Evolutionary conservation across 2,888 invertebrate genomes (phyloP).

Genomic region (Leptarthrus brevirostris): DNA sequence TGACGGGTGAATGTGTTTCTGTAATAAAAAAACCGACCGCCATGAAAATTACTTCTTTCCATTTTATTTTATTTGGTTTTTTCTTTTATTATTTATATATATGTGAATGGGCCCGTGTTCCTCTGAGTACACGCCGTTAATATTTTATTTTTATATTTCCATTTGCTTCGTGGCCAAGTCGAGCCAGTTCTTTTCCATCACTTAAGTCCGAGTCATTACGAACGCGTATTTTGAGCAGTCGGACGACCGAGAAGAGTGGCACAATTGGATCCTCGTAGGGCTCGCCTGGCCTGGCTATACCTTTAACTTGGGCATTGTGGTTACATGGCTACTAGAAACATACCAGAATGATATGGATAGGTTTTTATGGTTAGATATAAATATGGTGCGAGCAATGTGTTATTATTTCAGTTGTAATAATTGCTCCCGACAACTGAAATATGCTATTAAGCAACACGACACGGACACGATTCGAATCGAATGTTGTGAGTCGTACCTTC

Average conservation of each 20-base stretch:
- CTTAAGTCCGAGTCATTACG: slow-evolving; percentile 44
- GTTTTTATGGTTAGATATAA: slow-evolving; percentile 9
- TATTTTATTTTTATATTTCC: slow-evolving; percentile 47
- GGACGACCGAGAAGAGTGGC: slow-evolving; percentile 13
- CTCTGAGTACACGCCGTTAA: slow-evolving; percentile 16
- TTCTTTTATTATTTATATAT: slow-evolving; percentile 44
- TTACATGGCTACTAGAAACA: neutral
- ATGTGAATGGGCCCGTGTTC: slow-evolving; percentile 26
- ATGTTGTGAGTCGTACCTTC: neutral
- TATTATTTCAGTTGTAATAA: slow-evolving; percentile 36
- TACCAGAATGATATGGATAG: neutral
- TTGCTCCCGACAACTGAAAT: slow-evolving; percentile 38
- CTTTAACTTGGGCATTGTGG: too few relatives aligned
- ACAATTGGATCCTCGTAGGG: slow-evolving; percentile 4
- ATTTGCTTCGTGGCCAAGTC: slow-evolving; percentile 45
- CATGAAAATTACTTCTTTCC: slow-evolving; percentile 54
- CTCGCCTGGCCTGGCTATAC: too few relatives aligned
- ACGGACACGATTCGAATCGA: neutral
- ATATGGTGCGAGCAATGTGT: slow-evolving; percentile 21
- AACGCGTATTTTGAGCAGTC: slow-evolving; percentile 20
- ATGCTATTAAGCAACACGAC: slow-evolving; percentile 4
- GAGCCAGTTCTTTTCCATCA: slow-evolving; percentile 45
- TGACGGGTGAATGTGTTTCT: slow-evolving; percentile 57
- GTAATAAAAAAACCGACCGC: slow-evolving; percentile 55
- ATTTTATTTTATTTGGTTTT: slow-evolving; percentile 47